Conservation (phyloP, 1,140 invertebrate species). For the Andricus grossulariae region DNA sequence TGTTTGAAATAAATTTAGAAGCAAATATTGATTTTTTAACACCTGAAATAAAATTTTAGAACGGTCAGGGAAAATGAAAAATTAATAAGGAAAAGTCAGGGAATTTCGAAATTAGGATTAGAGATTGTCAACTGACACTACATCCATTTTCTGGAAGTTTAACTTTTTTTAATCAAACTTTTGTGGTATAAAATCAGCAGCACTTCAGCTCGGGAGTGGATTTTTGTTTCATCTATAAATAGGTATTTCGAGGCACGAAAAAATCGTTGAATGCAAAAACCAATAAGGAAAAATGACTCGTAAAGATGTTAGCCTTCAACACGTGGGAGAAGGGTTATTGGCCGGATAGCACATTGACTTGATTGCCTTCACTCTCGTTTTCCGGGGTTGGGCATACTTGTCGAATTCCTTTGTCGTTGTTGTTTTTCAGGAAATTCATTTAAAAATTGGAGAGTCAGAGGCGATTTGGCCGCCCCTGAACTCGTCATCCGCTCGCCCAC, state of each 20-base stretch:
- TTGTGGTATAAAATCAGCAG: too few species aligned
- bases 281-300: slow-evolving; percentile 23
- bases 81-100: too few species aligned
- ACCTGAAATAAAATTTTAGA: too few species aligned
- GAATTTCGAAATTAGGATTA: too few species aligned
- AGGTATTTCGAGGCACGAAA: not conserved
- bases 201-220: too few species aligned
- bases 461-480: slow-evolving; percentile 14
- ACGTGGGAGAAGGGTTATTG: slow-evolving; percentile 28
- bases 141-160: too few species aligned
- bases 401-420: not conserved
- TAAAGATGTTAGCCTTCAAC: slow-evolving; percentile 19
- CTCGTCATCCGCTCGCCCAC: slow-evolving; percentile 6
- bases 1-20: too few species aligned
- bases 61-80: too few species aligned
- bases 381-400: not conserved
- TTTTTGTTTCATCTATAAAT: too few species aligned
- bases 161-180: too few species aligned
- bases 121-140: too few species aligned
- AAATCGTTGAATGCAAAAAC: not conserved
- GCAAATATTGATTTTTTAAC: too few species aligned
- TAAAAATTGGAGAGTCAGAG: not conserved
- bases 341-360: not conserved
- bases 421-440: not conserved
- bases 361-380: not conserved